These are phyloP conservation scores for Phyllotreta striolata DNA, from an alignment of 2,888 invertebrate species.

Conservation along the genomic window DNA sequence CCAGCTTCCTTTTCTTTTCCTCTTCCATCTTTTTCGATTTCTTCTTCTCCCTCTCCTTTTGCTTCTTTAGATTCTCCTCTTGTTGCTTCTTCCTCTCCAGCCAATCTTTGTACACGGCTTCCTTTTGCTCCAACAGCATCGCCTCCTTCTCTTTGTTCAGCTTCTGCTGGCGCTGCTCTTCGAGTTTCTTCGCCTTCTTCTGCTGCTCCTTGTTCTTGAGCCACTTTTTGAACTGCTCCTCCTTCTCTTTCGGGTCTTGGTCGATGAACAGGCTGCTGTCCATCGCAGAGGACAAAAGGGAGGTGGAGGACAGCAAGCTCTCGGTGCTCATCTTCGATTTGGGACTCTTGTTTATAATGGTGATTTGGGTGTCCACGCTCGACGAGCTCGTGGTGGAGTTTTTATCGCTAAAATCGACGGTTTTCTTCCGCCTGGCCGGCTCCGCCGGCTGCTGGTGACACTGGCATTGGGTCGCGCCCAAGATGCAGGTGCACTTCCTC, in stretches of 20 bases:
- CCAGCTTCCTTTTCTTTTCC: slow-evolving; percentile 38
- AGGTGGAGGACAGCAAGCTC: slow-evolving; percentile 40
- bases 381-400: slow-evolving; percentile 30
- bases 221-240: slow-evolving; percentile 57
- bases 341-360: slow-evolving; percentile 29
- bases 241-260: slow-evolving; percentile 43
- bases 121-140: slow-evolving; percentile 56
- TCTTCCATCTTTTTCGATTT: slow-evolving; percentile 52
- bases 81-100: slow-evolving; percentile 58
- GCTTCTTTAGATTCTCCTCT: slow-evolving; percentile 56
- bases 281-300: slow-evolving; percentile 24
- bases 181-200: slow-evolving; percentile 49
- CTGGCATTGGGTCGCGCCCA: slow-evolving; percentile 46
- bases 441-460: slow-evolving; percentile 43
- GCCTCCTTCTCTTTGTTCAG: slow-evolving; percentile 57
- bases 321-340: slow-evolving; percentile 9
- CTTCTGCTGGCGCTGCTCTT: slow-evolving; percentile 50
- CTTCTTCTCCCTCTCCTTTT: slow-evolving; percentile 58
- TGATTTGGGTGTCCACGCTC: slow-evolving; percentile 42
- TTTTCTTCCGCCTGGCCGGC: slow-evolving; percentile 16
- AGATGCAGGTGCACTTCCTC: slow-evolving; percentile 51
- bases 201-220: slow-evolving; percentile 59
- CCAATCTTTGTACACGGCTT: slow-evolving; percentile 63
- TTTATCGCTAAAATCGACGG: slow-evolving; percentile 24
- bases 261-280: slow-evolving; percentile 31